Evolutionary conservation across 2,113 vertebrate species (phyloP), one percentile per base, ranked within the genome.

Genomic region (Seriola aureovittata): DNA sequence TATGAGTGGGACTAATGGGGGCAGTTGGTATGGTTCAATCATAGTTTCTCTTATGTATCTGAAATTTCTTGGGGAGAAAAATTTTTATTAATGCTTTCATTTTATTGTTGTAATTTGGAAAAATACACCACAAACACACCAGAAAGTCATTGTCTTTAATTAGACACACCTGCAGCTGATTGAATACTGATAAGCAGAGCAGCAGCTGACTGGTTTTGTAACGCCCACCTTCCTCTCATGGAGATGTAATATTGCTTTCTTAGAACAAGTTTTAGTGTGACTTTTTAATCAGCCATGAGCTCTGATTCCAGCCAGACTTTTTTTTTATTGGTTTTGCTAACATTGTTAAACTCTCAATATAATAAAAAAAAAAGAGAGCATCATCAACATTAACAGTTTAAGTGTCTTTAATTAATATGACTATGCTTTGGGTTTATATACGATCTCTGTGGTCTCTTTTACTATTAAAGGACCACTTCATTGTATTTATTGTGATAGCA

Each of bases 191-290:
- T 10, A 52, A 54, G n/a, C 29, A 38, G 63, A 48, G 87, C 78
- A 66, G 78, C 79, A 62, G 81, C 85, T 83, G 70, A 84, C 66
- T 85, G 78, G 71, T 40, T 74, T 0, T 4, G 12, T 5, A 2
- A 25, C 32, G 16, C 3, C 12, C 5, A 8, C 1, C 2, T 60
- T 67, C 14, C 21, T 1, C 29, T 44, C 46, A 23, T 57, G 10
- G 19, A 40, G 69, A 64, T 52, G 3, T 9, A 5, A 36, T 12
- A 19, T 12, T 59, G 44, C n/a, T 12, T n/a, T 64, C 7, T 29
- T 34, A 25, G 23, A 69, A 48, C 14, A 42, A 6, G 14, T 57
- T 19, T 17, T 5, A 46, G 9, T 65, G 8, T 40, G 14, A 54
- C 25, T 62, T 17, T 66, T 48, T 17, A 11, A 4, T 1, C 6